phyloP scores from a whole-genome alignment of 2,888 invertebrate species.

The Tenthredo mesomela region DNA sequence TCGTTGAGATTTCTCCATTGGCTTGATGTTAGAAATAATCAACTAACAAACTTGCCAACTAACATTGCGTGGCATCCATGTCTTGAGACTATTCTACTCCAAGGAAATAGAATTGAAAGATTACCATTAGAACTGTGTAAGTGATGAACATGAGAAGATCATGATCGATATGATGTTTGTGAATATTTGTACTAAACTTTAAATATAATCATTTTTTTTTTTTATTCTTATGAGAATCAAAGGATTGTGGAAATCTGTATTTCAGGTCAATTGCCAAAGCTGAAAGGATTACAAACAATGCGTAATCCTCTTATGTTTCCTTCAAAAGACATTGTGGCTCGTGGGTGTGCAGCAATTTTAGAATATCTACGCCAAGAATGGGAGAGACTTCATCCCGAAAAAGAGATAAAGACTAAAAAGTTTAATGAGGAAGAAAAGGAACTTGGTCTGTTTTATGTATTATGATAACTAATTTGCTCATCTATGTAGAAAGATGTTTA shows the following conservation, averaged over 20 bases:
- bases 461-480: background rate
- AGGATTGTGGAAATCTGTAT: conserved; percentile 18
- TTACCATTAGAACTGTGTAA: conserved; percentile 84
- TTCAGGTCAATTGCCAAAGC: conserved; percentile 79
- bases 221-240: background rate
- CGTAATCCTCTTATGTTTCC: conserved; percentile 84
- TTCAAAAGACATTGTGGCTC: conserved; percentile 79
- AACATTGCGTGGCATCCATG: conserved; percentile 81
- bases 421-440: conserved; percentile 75
- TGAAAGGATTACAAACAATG: conserved; percentile 82
- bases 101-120: conserved; percentile 82
- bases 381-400: conserved; percentile 71
- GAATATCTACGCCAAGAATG: conserved; percentile 75
- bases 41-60: conserved; percentile 80
- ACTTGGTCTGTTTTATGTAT: conserved; percentile 67
- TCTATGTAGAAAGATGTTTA: conserved; percentile 19
- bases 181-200: background rate
- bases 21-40: conserved; percentile 84
- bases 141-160: conserved; percentile 45
- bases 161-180: conserved; percentile 12
- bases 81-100: conserved; percentile 83
- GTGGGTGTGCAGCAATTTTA: conserved; percentile 78
- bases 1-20: conserved; percentile 81
- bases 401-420: conserved; percentile 75
- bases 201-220: background rate